These are phyloP conservation scores for Heliothis subflexa DNA, from an alignment of 1,140 invertebrate species.

Conservation along the genomic window DNA sequence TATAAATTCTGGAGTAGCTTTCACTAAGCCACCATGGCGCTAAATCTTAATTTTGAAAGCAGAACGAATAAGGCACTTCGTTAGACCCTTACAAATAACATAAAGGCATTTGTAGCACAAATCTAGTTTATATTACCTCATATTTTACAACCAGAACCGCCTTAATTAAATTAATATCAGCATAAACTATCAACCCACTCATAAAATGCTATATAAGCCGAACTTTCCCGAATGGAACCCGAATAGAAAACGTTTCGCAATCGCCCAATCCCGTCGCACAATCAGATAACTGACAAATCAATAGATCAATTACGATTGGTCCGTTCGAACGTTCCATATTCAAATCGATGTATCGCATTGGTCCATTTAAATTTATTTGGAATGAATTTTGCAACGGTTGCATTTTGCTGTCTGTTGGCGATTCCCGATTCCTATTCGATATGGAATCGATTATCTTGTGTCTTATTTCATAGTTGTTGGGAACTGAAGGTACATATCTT, in stretches of 20 bases:
- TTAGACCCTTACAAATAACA: neutral
- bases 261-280: slow-evolving; percentile 23
- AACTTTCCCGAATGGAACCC: slow-evolving; percentile 26
- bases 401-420: slow-evolving; percentile 41
- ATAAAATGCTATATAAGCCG: slow-evolving; percentile 2
- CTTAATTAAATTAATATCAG: slow-evolving; percentile 19
- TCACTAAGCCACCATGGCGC: neutral
- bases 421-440: slow-evolving; percentile 38
- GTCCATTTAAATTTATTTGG: slow-evolving; percentile 47
- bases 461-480: neutral
- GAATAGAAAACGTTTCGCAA: slow-evolving; percentile 40
- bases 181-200: slow-evolving; percentile 18
- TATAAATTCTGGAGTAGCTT: too few species aligned
- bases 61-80: neutral
- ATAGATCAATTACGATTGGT: slow-evolving; percentile 52
- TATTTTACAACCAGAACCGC: neutral
- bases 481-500: neutral
- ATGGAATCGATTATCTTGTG: neutral
- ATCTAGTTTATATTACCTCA: neutral
- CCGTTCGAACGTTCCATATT: slow-evolving; percentile 46
- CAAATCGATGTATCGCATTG: slow-evolving; percentile 47
- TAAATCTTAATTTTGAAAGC: slow-evolving; percentile 1
- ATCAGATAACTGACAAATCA: slow-evolving; percentile 52
- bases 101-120: slow-evolving; percentile 9
- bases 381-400: slow-evolving; percentile 44